Base-by-base conservation (phyloP, 2,797 vertebrate species). In the Micrastur ruficollis region DNA sequence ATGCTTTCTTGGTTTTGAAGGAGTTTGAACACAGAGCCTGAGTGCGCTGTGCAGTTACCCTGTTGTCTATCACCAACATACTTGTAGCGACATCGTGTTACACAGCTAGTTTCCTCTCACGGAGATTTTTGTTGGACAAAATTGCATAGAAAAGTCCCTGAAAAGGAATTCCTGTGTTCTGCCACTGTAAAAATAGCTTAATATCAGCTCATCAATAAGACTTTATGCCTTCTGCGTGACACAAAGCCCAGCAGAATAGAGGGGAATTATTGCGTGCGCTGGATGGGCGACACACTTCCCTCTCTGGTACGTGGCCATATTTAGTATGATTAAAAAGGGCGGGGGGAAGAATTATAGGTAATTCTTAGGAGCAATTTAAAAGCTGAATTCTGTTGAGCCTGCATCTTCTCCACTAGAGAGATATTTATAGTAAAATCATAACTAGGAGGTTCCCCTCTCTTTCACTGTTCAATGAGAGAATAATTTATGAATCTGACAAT, bases 401-500 rank as follows among this genome's bases (percentile, higher is more conserved):
- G 89, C 95, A 86, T 96, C 96, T 96, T 88, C 92, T 93, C 76
- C 53, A 26, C 71, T 52, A 82, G 90, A 66, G 87, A 89, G 90
- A 75, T 78, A 94, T 97, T 97, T 95, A 86, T 91, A 95, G 95
- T 86, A 89, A 96, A 96, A 94, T 89, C 56, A 68, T 96, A 97
- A 96, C 95, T 66, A 95, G 93, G 91, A 95, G 87, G 91, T 87
- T 92, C 52, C 93, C 86, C 71, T 97, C 92, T 93, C 90, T 94
- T 94, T 96, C 81, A 80, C 93, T 96, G 85, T 90, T 97, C 92
- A 95, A 61, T 90, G 95, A 96, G 96, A 96, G 86, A 96, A 94
- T 91, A 97, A 96, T 97, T 97, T 97, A 96, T 95, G 97, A 95
- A 95, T 94, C 59, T 94, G 97, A 81, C 94, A 90, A 58, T 95